Percentiles rank a stretch among this genome's conserved stretches.
phyloP scores from a whole-genome alignment of 2,888 invertebrate genomes.

The Oxystoma pomonae region DNA sequence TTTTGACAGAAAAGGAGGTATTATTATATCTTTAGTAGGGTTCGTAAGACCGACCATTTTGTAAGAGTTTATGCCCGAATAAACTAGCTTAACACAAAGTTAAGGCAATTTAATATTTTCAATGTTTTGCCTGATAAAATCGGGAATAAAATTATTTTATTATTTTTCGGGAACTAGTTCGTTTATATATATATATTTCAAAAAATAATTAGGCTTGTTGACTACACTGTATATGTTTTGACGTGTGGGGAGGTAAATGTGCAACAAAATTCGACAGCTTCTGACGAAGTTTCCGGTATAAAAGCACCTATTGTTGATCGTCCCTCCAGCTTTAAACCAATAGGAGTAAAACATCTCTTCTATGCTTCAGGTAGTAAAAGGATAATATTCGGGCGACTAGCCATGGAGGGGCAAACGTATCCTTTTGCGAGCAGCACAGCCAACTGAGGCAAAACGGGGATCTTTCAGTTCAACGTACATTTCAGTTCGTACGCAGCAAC shows the following conservation, averaged over 20 bases:
- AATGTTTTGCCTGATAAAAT: background rate
- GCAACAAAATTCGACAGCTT: background rate
- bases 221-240: background rate
- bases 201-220: background rate
- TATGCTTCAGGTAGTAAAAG: constrained; percentile 18
- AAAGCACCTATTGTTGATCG: constrained; percentile 16
- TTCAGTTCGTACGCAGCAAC: constrained; percentile 23
- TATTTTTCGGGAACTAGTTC: background rate
- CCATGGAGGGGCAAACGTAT: constrained; percentile 23
- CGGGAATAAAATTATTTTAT: background rate
- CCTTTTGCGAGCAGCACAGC: constrained; percentile 6
- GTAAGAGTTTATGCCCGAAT: too few species aligned
- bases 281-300: constrained; percentile 19
- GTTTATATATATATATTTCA: background rate
- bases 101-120: too few species aligned
- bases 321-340: constrained; percentile 21
- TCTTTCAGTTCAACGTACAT: constrained; percentile 21
- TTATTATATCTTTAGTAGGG: too few species aligned
- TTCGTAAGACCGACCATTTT: too few species aligned
- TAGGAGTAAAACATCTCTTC: constrained; percentile 18
- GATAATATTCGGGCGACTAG: background rate
- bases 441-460: constrained; percentile 15
- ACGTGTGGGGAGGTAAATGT: background rate
- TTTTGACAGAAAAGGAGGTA: background rate
- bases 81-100: too few species aligned